Percentiles rank a stretch among this genome's conserved stretches.
Evolutionary conservation across 2,888 invertebrate genomes (phyloP).

Genomic region (Sepiola atlantica): DNA sequence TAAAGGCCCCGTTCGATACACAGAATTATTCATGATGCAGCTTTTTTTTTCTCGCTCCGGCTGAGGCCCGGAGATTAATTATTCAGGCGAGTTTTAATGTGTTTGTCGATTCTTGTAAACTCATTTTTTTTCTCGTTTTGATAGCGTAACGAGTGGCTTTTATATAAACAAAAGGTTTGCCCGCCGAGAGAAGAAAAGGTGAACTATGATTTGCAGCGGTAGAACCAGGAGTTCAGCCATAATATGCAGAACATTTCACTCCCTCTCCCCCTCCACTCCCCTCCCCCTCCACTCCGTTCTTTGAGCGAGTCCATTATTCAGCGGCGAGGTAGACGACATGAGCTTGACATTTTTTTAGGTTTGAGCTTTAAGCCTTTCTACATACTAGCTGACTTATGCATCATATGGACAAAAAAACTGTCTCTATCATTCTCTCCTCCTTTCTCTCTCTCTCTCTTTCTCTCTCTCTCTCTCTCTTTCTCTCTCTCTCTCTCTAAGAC

Average conservation of each 20-base stretch:
- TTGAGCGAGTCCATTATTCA: neutral
- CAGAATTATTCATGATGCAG: neutral
- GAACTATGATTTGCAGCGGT: neutral
- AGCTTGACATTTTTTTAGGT: neutral
- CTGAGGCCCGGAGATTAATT: neutral
- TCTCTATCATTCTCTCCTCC: no score
- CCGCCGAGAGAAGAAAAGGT: neutral
- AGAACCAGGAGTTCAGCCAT: neutral
- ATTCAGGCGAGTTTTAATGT: conserved; percentile 21
- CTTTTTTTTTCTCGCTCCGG: neutral
- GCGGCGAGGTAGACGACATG: neutral
- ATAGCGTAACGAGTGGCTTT: conserved; percentile 21
- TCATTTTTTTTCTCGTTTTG: neutral
- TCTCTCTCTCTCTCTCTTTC: no score
- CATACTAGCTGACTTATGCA: no score
- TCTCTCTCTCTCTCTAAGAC: no score
- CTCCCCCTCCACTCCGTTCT: no score
- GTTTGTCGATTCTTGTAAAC: neutral
- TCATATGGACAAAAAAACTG: no score
- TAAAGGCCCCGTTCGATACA: neutral
- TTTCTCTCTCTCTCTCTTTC: no score
- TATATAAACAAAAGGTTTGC: neutral
- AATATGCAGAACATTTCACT: neutral
- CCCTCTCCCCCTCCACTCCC: no score
- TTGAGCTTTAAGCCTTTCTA: neutral